Base-by-base conservation (phyloP, 2,888 invertebrate genomes). In the Baccha elongata region DNA sequence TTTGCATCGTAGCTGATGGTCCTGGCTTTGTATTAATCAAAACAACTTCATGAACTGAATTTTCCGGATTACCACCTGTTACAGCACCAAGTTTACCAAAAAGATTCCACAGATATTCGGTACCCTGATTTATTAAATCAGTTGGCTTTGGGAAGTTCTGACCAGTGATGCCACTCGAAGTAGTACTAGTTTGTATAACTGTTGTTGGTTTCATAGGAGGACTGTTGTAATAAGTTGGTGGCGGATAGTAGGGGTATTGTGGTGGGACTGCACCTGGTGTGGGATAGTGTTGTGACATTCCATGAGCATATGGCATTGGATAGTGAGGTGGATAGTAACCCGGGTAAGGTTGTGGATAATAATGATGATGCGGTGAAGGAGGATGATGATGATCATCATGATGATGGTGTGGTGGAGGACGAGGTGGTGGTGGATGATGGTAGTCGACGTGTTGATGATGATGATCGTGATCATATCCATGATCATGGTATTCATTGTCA, bases 311-410 rank as follows among this genome's bases (percentile, higher is more conserved):
- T 15, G 60, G 29, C 13, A 13, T 40, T 40, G 19, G 6, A 13
- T 44, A 44, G 7, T 60, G 29, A 2, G 53, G 69, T 48, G 44
- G 65, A 35, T 81, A 80, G 17, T 74, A 74, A 1, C 35, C 19
- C 19, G 60, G 44, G 19, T 60, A 60, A 44, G 55, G 35, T 44
- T 29, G 42, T 0, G 69, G 50, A 74, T 48, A 53, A 21, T 60
- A 60, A 6, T 35, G 60, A 37, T 72, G 15, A 26, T 35, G 62
- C 8, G 69, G 46, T 8, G 69, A 40, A 1, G 40, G 35, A 2
- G 68, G 58, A 10, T 8, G 21, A 10, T 26, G 58, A 40, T 50
- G 48, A 6, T 60, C 44, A 50, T 62, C 8, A n/a, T 46, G 50
- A 19, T 71, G 17, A 67, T 46, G 60, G 2, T 44, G 62, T 1